Evolutionary conservation across 2,113 vertebrate genomes (phyloP).

Genomic region (Mola mola): DNA sequence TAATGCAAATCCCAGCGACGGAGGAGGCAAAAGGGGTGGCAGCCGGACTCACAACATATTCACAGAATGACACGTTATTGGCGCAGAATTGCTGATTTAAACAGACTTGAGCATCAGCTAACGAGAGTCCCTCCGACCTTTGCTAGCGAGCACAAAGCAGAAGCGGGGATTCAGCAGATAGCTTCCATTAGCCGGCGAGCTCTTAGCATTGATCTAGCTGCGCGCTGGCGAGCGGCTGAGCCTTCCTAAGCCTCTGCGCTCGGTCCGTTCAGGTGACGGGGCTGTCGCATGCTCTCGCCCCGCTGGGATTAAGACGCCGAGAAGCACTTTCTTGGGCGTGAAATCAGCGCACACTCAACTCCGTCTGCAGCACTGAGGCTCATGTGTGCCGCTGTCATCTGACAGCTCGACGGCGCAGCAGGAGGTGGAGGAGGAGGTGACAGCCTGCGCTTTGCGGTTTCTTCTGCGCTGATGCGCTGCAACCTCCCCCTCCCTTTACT

Average conservation of each 20-base stretch:
- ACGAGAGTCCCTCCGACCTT: conserved; percentile 59
- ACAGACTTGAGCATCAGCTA: conserved; percentile 22
- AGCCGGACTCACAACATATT: not conserved
- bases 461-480: conserved; percentile 66
- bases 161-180: conserved; percentile 33
- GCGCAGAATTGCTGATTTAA: not conserved
- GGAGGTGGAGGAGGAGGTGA: conserved; percentile 70
- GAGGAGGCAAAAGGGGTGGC: not conserved
- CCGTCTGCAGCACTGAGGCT: conserved; percentile 45
- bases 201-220: conserved; percentile 34
- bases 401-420: conserved; percentile 73
- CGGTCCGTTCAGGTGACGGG: conserved; percentile 38
- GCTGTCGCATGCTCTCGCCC: conserved; percentile 34
- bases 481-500: conserved; percentile 32
- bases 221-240: conserved; percentile 27
- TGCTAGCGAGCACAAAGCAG: conserved; percentile 39
- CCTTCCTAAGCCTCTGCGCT: conserved; percentile 38
- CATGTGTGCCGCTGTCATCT: conserved; percentile 70
- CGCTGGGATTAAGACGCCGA: conserved; percentile 30
- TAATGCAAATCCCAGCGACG: not conserved
- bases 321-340: conserved; percentile 1
- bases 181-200: conserved; percentile 48
- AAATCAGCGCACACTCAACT: conserved; percentile 20
- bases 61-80: conserved; percentile 16
- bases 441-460: conserved; percentile 54